Conservation (phyloP, 1,140 invertebrate genomes). For the Octopus sinensis region DNA sequence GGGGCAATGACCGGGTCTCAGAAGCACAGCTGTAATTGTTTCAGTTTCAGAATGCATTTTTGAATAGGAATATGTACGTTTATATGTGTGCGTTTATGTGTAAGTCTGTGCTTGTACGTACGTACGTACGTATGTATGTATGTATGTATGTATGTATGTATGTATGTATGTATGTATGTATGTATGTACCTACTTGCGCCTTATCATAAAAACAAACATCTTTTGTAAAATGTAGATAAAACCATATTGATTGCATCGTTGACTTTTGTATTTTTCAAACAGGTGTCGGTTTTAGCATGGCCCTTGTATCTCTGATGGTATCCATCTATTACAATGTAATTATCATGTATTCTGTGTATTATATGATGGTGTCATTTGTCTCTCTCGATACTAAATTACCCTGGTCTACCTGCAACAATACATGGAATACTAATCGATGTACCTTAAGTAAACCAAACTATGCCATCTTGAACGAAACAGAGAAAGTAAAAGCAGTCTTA, state of each 20-base stretch:
- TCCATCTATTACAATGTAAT: slow-evolving; percentile 58
- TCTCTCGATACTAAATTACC: slow-evolving; percentile 34
- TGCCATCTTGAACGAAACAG: too few relatives aligned
- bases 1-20: too few relatives aligned
- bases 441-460: neutral
- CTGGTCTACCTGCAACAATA: slow-evolving; percentile 37
- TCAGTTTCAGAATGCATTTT: neutral
- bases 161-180: neutral
- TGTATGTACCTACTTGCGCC: neutral
- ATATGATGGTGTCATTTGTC: slow-evolving; percentile 44
- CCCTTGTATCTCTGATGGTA: slow-evolving; percentile 57
- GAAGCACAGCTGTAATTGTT: too few relatives aligned
- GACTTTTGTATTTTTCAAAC: neutral
- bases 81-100: neutral
- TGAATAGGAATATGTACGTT: neutral
- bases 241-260: neutral
- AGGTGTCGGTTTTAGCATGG: slow-evolving; percentile 77
- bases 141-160: neutral
- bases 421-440: slow-evolving; percentile 37
- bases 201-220: neutral
- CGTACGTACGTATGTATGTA: neutral
- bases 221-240: neutral
- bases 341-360: slow-evolving; percentile 56
- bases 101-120: neutral
- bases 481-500: too few relatives aligned